Evolutionary conservation across 2,888 invertebrate species (phyloP), one percentile per base, ranked within the genome.

Genomic region (Baronia brevicornis): DNA sequence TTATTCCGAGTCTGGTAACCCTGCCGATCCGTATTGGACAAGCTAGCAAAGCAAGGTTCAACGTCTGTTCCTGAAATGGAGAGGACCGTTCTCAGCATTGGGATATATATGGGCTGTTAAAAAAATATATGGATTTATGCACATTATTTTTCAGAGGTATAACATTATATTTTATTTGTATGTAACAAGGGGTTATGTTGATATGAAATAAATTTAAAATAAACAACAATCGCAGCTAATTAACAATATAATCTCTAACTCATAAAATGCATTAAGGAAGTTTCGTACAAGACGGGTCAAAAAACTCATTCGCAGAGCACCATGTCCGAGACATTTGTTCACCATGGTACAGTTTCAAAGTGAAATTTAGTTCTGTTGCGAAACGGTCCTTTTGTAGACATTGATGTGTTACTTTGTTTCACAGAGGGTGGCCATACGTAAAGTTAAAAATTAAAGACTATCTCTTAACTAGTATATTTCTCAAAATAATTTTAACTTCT

Each of bases 301-400:
- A 15, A 29, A 35, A 30, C 35, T 10, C 30, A 26, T 30, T 35
- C 21, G 29, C 12, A 8, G 20, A 18, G 18, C 23, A 22, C 26
- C 9, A 20, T 32, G n/a, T n/a, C n/a, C 22, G 11, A 10, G 3
- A 3, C 29, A 7, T 11, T 14, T 11, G n/a, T 4, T 11, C 15
- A 10, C 21, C 22, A 10, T 15, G 12, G 11, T 12, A 22, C 17
- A 11, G 17, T 7, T 13, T 27, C 20, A 12, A 29, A 35, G 25
- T 29, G 26, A 26, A 35, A 35, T 30, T 35, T 20, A 11, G 9
- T 6, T 20, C n/a, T 28, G 11, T 35, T 35, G 26, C 30, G 21
- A 30, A 30, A 30, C 33, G 14, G 21, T 30, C 8, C 17, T 17
- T 8, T 18, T 4, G 4, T 11, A 6, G 25, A 26, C 22, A 18